A percentile compares a stretch with the other conserved stretches of the same genome.
phyloP scores from a whole-genome alignment of 2,113 vertebrate species.

The Erythrocebus patas region DNA sequence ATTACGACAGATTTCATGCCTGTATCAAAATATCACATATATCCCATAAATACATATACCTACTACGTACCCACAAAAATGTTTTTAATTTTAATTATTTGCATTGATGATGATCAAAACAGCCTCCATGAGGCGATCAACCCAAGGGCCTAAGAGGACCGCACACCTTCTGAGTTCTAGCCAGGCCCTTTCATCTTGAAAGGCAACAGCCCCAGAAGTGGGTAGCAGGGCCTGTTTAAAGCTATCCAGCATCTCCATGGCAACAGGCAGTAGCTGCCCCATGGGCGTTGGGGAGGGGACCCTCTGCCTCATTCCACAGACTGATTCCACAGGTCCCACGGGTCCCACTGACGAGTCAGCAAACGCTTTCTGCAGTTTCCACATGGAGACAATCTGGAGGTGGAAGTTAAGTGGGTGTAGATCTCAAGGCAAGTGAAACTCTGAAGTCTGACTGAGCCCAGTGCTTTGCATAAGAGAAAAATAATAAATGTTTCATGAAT shows the following conservation, averaged over 20 bases:
- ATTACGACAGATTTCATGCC: too few species aligned
- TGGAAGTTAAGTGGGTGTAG: conserved; percentile 1
- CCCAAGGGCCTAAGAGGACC: background rate
- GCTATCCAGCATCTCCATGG: background rate
- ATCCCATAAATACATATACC: too few species aligned
- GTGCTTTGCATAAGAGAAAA: background rate
- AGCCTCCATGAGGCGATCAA: background rate
- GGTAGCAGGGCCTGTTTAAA: background rate
- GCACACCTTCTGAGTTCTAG: background rate
- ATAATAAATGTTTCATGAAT: background rate
- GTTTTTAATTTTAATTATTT: background rate
- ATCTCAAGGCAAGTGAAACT: conserved; percentile 21
- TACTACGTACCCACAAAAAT: too few species aligned
- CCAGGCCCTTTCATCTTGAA: background rate
- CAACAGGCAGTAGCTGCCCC: background rate
- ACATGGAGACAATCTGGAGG: conserved; percentile 3
- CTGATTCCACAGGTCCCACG: background rate
- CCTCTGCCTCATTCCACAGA: background rate
- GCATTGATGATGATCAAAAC: background rate
- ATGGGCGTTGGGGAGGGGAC: background rate
- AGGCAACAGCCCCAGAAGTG: background rate
- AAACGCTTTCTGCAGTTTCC: conserved; percentile 34
- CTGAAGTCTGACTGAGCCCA: conserved; percentile 47
- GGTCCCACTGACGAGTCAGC: background rate
- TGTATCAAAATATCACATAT: too few species aligned